phyloP scores from a whole-genome alignment of 2,888 invertebrate species.

The Terebella lapidaria region DNA sequence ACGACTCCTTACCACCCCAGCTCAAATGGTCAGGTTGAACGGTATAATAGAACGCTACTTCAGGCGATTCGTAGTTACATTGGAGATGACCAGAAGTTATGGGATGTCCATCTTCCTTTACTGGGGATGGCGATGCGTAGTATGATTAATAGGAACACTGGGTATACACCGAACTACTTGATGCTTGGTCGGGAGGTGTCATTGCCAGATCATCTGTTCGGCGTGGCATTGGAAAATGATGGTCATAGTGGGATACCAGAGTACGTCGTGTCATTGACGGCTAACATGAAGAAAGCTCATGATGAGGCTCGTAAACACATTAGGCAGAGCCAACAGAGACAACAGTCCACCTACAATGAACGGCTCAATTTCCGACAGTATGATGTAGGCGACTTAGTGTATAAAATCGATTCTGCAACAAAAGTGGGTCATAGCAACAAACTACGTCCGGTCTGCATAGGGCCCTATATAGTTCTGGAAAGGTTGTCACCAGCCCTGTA shows the following conservation, averaged over 20 bases:
- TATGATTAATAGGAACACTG: not conserved
- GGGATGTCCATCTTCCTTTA: not conserved
- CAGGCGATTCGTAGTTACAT: not conserved
- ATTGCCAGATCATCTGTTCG: not conserved
- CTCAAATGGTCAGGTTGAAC: conserved; percentile 18
- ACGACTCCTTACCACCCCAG: conserved; percentile 18
- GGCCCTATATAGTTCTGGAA: not conserved
- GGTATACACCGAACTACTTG: not conserved
- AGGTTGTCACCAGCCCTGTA: not conserved
- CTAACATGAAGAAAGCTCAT: not conserved
- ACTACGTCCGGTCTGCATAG: no score
- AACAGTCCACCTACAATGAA: not conserved
- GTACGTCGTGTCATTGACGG: not conserved
- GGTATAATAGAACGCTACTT: conserved; percentile 6
- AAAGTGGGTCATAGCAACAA: not conserved
- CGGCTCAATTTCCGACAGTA: not conserved
- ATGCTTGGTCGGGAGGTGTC: not conserved
- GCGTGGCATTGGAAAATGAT: not conserved
- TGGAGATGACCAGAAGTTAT: not conserved
- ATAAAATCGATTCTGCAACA: not conserved
- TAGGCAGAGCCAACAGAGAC: not conserved
- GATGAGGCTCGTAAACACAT: not conserved
- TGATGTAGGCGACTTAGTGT: not conserved
- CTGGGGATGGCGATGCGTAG: not conserved
- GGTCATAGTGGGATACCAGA: not conserved